Conservation (phyloP, 2,113 vertebrate species). For the Ictalurus punctatus region DNA sequence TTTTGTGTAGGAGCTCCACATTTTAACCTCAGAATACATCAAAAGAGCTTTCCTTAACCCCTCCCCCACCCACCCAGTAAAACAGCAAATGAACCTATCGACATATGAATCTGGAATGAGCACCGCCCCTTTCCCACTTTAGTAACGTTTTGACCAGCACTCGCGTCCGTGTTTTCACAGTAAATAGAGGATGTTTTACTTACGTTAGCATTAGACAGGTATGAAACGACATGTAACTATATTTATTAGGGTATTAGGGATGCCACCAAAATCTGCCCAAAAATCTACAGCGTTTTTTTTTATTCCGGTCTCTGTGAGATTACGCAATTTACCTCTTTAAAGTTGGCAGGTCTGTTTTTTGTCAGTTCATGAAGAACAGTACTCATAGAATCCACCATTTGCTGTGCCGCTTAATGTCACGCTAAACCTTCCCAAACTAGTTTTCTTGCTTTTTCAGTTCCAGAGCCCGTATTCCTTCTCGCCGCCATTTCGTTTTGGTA, state of each 20-base stretch:
- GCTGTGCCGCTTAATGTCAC: not conserved
- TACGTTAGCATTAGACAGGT: not conserved
- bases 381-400: not conserved
- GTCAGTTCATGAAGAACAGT: not conserved
- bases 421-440: not conserved
- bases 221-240: not conserved
- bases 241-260: not conserved
- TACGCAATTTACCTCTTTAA: not conserved
- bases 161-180: not conserved
- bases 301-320: not conserved
- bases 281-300: not conserved
- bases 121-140: not conserved
- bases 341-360: not conserved
- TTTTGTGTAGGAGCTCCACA: not conserved
- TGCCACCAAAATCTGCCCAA: not conserved
- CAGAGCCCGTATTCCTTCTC: conserved; percentile 95
- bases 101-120: not conserved
- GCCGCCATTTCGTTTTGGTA: conserved; percentile 96
- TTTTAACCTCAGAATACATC: too few relatives aligned
- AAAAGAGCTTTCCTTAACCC: too few relatives aligned
- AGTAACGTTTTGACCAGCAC: not conserved
- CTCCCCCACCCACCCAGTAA: not conserved
- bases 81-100: not conserved
- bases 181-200: not conserved
- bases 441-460: conserved; percentile 75